These are phyloP conservation scores for Smittia aterrima DNA, from an alignment of 2,888 invertebrate species.

Conservation along the genomic window DNA sequence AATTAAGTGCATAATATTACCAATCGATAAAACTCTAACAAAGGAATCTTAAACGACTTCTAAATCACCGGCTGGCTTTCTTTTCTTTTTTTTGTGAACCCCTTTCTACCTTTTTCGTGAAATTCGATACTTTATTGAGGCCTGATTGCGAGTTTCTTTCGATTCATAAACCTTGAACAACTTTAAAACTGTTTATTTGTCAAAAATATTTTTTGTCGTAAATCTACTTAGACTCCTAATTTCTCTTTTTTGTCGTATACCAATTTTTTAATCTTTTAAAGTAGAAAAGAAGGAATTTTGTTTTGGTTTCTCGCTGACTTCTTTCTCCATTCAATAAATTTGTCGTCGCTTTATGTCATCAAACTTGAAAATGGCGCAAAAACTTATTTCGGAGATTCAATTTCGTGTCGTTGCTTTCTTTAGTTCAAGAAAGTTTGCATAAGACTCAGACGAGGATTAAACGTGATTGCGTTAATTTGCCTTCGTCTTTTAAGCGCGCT, in stretches of 20 bases:
- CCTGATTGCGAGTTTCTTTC: conserved; percentile 17
- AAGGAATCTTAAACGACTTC: background rate
- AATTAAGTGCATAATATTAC: conserved; percentile 22
- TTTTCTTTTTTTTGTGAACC: background rate
- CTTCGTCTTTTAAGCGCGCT: background rate
- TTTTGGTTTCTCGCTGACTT: conserved; percentile 8
- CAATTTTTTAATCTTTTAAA: background rate
- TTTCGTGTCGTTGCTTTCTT: background rate
- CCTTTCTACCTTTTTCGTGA: background rate
- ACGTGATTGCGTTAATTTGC: conserved; percentile 1
- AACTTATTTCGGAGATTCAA: background rate
- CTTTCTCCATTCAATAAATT: background rate
- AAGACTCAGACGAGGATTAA: conserved; percentile 6
- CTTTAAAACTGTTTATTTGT: background rate
- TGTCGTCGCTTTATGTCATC: background rate
- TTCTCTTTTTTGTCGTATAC: conserved; percentile 24
- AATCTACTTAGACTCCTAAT: background rate
- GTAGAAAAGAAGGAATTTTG: background rate
- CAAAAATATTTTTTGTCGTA: background rate
- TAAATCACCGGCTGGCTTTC: background rate
- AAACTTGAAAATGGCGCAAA: conserved; percentile 1
- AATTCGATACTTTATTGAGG: conserved; percentile 14
- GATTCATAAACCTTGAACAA: background rate
- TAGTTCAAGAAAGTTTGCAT: background rate
- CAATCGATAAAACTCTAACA: background rate